phyloP scores from a whole-genome alignment of 2,888 invertebrate species.

The Heteropelma amictum region DNA sequence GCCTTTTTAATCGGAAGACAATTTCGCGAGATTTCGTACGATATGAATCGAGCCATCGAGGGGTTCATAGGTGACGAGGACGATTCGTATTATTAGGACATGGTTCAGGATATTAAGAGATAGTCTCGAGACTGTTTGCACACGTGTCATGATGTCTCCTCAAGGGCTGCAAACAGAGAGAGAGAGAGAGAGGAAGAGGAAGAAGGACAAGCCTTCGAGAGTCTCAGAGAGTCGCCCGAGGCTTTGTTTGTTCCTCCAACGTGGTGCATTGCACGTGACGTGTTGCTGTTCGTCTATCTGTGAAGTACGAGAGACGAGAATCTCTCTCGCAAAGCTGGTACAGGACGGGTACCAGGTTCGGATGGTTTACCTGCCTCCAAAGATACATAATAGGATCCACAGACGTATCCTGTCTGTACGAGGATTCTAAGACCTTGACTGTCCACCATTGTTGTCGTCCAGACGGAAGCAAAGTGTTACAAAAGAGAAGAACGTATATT shows the following conservation, averaged over 20 bases:
- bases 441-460: constrained; percentile 22
- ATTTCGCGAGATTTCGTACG: not conserved
- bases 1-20: not conserved
- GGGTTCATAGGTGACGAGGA: not conserved
- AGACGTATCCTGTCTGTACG: constrained; percentile 14
- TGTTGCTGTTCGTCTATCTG: constrained; percentile 22
- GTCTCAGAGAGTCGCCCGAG: constrained; percentile 28
- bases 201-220: constrained; percentile 8
- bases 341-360: not conserved
- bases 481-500: constrained; percentile 5
- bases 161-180: constrained; percentile 11
- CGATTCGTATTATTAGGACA: constrained; percentile 5
- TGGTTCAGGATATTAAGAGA: constrained; percentile 36
- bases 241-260: constrained; percentile 46
- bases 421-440: too few species aligned
- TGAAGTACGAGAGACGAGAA: too few species aligned
- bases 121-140: constrained; percentile 29
- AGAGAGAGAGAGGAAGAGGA: too few species aligned
- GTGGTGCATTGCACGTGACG: constrained; percentile 46
- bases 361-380: constrained; percentile 31
- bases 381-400: constrained; percentile 29
- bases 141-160: constrained; percentile 41
- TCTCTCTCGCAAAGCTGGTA: too few species aligned
- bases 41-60: not conserved
- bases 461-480: constrained; percentile 22